Conservation (phyloP, 64 coral and sea anemone genomes). For the Stichodactyla mertensii region DNA sequence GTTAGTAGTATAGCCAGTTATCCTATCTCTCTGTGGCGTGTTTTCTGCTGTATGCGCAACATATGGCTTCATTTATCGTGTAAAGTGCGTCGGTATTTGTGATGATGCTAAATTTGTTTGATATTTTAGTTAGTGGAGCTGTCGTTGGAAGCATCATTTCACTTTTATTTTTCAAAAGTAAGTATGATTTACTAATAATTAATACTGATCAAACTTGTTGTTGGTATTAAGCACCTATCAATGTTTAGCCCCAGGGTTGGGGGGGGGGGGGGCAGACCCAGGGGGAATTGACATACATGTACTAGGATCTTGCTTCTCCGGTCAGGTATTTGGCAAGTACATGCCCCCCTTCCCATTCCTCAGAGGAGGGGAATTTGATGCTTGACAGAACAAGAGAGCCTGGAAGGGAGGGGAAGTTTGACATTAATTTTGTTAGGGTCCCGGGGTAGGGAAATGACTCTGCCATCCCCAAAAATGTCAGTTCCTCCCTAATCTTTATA, state of each 20-base stretch:
- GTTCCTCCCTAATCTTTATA: neutral
- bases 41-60: neutral
- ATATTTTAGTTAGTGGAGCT: slow-evolving; percentile 70
- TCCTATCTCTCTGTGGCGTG: neutral
- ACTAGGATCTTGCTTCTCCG: no score
- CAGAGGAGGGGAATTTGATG: no score
- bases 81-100: neutral
- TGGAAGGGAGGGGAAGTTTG: no score
- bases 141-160: slow-evolving; percentile 72
- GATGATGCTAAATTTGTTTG: neutral
- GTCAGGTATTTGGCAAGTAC: no score
- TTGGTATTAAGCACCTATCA: no score
- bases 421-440: no score
- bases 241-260: neutral
- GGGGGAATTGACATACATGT: no score
- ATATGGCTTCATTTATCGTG: neutral
- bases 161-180: slow-evolving; percentile 96
- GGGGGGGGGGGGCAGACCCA: neutral
- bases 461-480: no score
- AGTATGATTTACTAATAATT: slow-evolving; percentile 6
- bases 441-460: no score
- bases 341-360: no score
- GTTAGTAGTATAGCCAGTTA: slow-evolving; percentile 10
- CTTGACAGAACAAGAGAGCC: no score
- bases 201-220: neutral